Evolutionary conservation across 1,140 invertebrate species (phyloP), one percentile per base, ranked within the genome.

Genomic region (Adelges cooleyi): DNA sequence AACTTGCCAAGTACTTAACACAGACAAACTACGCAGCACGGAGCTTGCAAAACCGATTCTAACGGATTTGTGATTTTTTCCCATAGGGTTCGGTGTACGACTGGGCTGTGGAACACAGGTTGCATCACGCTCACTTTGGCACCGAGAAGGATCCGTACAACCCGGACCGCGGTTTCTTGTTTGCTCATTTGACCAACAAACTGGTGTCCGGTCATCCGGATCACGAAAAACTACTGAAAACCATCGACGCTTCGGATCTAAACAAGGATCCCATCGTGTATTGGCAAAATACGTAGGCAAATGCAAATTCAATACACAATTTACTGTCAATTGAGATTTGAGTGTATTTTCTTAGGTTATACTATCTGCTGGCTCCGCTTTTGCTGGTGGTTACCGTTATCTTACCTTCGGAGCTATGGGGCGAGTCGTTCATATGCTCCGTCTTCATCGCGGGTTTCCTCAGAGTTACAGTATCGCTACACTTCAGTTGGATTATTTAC

Each of bases 91-190:
- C 83, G 8, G 82, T 90, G 66, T 86, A 89, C 69, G 80, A 86
- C 62, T 89, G 86, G 85, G 86, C 87, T 0, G 72, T 81, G 23
- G 81, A 87, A 68, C 95, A 98, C 74, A 81, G 92, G 66, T 79
- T 95, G 2, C 94, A 98, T 71, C 95, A 98, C 70, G 86, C 87
- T 65, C 86, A 84, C 73, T 89, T 87, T 53, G 86, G 86, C 23
- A 92, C 93, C 0, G 84, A 95, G 65, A 84, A 85, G 44, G 95
- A 98, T 75, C 92, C 92, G 0, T 95, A 89, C 73, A 89, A 95
- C 73, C 84, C 86, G 67, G 85, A 83, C 3, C 83, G 86, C 69
- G 92, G 92, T 9, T 93, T 97, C 71, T 75, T 90, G 51, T 90
- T 89, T 72, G 80, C 91, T 10, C 92, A 97, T 69, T 77, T 95